These are phyloP conservation scores for Ormyrus nitidulus DNA, from an alignment of 2,888 invertebrate species.

Conservation along the genomic window DNA sequence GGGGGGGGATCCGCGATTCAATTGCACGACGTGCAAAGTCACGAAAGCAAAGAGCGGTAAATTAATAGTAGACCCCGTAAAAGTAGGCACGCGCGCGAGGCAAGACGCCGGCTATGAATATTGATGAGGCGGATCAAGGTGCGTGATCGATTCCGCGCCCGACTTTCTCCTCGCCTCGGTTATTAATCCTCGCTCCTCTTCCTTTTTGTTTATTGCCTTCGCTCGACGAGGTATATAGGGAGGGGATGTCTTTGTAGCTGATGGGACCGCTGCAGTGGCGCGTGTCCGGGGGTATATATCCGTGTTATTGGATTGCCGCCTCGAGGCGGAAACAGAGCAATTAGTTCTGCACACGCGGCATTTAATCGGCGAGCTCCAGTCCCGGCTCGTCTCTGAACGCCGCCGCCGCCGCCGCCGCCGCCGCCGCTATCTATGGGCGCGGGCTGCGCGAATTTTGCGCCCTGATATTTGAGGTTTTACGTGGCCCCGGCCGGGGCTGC, in stretches of 20 bases:
- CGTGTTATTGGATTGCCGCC: conserved; percentile 55
- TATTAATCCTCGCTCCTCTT: conserved; percentile 8
- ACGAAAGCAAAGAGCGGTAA: conserved; percentile 38
- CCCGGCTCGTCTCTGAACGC: background rate
- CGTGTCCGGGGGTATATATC: conserved; percentile 41
- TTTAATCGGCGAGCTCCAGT: conserved; percentile 45
- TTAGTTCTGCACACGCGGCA: conserved; percentile 56
- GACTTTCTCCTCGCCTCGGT: conserved; percentile 18
- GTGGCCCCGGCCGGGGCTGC: too few species aligned
- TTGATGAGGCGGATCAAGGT: conserved; percentile 45
- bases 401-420: too few species aligned
- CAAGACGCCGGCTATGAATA: conserved; percentile 23
- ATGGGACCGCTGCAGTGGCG: conserved; percentile 24
- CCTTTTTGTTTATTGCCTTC: background rate
- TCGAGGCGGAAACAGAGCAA: conserved; percentile 50
- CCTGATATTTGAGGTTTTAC: too few species aligned
- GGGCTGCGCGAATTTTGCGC: too few species aligned
- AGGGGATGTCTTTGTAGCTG: background rate
- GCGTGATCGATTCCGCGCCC: conserved; percentile 38
- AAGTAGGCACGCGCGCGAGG: conserved; percentile 23
- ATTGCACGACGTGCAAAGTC: conserved; percentile 38
- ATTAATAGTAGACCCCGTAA: conserved; percentile 34
- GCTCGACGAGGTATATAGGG: background rate
- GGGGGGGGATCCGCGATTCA: conserved; percentile 9
- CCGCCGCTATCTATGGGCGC: too few species aligned